Evolutionary conservation across 2,888 invertebrate species (phyloP), one percentile per base, ranked within the genome.

Genomic region (Camponotus fellah): DNA sequence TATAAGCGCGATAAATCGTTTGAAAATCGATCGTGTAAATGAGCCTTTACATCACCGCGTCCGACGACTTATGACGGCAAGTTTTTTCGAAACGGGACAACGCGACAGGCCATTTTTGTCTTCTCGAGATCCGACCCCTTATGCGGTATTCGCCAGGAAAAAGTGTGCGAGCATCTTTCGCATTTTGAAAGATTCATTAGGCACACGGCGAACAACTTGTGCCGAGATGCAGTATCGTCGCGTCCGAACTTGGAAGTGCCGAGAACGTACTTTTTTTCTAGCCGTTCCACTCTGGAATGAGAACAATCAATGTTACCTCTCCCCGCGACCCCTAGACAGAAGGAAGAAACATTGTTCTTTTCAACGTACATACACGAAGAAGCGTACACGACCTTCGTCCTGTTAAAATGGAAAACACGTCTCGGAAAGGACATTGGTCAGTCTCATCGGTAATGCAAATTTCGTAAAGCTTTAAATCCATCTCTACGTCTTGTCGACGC

Each of bases 71-170:
- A 86, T 86, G 89, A 88, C 86, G 79, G 46, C 88, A 72, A 91
- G 86, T 92, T 91, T 90, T 90, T 90, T 90, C 91, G 86, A 92
- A 92, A 88, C 86, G 84, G 82, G 85, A 86, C 85, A 79, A 85
- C 83, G 86, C 83, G 79, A 79, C 87, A 83, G 66, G 68, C 90
- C 90, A 91, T 92, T 92, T 92, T 92, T 87, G 90, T 87, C 43
- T 14, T 34, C 79, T 72, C 60, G 56, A 75, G 21, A 37, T 10
- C 43, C 77, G 74, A 43, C 10, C 79, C 74, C 76, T 62, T 69
- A 53, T 80, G 60, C 74, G 79, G 79, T 21, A 49, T 37, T 60
- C 79, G 60, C 79, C 60, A 60, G 60, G 46, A 58, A 82, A 82
- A 66, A 82, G 53, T 62, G 58, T 53, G 62, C 81, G 56, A 56